phyloP scores from a whole-genome alignment of 2,888 invertebrate species.

The Nomada lathburiana region DNA sequence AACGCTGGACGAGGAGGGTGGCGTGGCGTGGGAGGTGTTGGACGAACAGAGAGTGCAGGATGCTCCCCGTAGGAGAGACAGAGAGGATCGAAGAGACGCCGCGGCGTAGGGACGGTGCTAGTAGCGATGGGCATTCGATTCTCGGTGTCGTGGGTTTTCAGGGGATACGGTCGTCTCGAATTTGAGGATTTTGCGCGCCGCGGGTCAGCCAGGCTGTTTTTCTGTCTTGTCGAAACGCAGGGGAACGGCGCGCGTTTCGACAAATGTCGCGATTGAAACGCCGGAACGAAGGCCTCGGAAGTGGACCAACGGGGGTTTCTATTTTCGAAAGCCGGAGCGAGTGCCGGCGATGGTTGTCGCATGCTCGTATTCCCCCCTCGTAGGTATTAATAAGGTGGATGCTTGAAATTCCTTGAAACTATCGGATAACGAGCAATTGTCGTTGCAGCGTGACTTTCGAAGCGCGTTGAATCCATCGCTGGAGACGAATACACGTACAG shows the following conservation, averaged over 20 bases:
- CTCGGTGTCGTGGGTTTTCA: constrained; percentile 47
- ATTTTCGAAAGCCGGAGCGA: no score
- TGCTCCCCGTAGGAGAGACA: background rate
- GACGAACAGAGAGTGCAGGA: constrained; percentile 13
- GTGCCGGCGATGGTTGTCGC: no score
- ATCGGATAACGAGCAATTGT: no score
- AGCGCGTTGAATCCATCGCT: constrained; percentile 4
- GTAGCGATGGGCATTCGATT: constrained; percentile 53
- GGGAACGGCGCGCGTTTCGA: background rate
- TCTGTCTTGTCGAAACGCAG: background rate
- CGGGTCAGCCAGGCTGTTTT: background rate
- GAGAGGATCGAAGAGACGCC: constrained; percentile 33
- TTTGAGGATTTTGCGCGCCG: background rate
- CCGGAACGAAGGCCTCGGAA: no score
- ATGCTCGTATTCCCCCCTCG: no score
- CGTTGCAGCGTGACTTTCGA: background rate
- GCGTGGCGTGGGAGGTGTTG: background rate
- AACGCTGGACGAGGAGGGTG: constrained; percentile 16
- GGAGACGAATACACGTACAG: background rate
- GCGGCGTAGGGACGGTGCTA: constrained; percentile 25
- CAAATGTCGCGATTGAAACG: background rate
- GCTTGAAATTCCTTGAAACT: no score
- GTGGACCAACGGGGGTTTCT: no score
- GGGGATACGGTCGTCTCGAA: constrained; percentile 28
- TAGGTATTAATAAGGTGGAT: no score